Evolutionary conservation across 2,888 invertebrate genomes (phyloP), one percentile per base, ranked within the genome.

Genomic region (Drosophila pseudotakahashii): DNA sequence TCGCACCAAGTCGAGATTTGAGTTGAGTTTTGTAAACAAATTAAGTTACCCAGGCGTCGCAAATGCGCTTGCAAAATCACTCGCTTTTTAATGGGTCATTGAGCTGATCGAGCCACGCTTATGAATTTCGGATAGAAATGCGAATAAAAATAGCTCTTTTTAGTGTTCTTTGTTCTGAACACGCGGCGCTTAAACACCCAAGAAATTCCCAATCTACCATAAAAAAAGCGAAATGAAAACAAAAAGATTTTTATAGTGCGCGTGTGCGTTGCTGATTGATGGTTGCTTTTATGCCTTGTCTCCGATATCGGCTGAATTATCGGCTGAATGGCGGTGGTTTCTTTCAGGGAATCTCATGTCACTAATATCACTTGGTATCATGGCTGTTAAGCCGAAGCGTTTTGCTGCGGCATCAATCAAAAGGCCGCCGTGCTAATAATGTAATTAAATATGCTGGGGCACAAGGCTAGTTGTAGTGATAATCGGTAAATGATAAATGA

Each of bases 401-500:
- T 85, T 85, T 77, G 77, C 59, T 76, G 80, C 75, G 82, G 88
- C 81, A 80, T 77, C 86, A 81, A 78, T 86, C 83, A 83, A 77
- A 81, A 74, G 80, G 32, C 54, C 34, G 69, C 75, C 82, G 78
- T 78, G 88, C 88, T 89, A 89, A 89, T 89, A 89, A 90, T 85
- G 87, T 88, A 89, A 89, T 90, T 89, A 89, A 89, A 80, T 81
- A 77, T 81, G 79, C 76, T 74, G 78, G 41, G 41, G 61, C 70
- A 73, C 78, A 78, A 72, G 77, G 59, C 78, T 79, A 73, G 78
- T 78, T 64, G 75, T 77, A 74, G 82, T 76, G 82, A 85, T 85
- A 85, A 82, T 85, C 82, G 80, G 82, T 82, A 76, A 86, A 82
- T 88, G 87, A 88, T 89, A 88, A 89, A 88, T 85, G 70, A 76